These are phyloP conservation scores for Callopanchax toddi DNA, from an alignment of 2,113 vertebrate species.

Conservation along the genomic window DNA sequence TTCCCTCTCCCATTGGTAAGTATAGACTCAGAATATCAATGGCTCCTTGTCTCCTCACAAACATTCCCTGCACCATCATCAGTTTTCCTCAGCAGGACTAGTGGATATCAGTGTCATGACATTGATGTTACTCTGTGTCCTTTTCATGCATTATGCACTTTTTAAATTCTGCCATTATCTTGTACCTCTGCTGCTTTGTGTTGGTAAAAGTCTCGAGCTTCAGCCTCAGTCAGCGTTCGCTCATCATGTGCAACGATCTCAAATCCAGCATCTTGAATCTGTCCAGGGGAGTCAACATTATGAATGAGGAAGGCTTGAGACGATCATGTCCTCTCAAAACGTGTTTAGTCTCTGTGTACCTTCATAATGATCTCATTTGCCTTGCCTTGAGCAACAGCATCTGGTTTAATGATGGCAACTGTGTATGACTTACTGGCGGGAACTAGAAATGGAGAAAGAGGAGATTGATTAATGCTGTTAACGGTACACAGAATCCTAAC, in stretches of 20 bases:
- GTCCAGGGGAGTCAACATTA: slow-evolving; percentile 28
- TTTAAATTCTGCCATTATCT: background rate
- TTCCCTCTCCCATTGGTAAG: slow-evolving; percentile 20
- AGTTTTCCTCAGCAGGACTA: slow-evolving; percentile 1
- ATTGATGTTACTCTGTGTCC: background rate
- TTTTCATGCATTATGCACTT: background rate
- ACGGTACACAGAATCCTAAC: slow-evolving; percentile 1
- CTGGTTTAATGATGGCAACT: slow-evolving; percentile 88
- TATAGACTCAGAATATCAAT: slow-evolving; percentile 40
- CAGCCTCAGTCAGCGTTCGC: slow-evolving; percentile 77
- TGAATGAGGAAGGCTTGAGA: slow-evolving; percentile 38
- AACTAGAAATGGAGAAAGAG: slow-evolving; percentile 66
- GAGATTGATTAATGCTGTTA: slow-evolving; percentile 18
- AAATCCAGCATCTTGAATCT: slow-evolving; percentile 89
- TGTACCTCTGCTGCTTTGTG: slow-evolving; percentile 82
- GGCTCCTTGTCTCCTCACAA: slow-evolving; percentile 13
- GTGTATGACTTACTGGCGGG: slow-evolving; percentile 80
- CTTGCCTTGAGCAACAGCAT: slow-evolving; percentile 86
- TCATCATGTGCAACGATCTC: slow-evolving; percentile 84
- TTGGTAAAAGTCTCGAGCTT: slow-evolving; percentile 83
- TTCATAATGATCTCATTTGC: slow-evolving; percentile 88
- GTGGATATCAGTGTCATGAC: background rate
- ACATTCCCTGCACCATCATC: slow-evolving; percentile 15
- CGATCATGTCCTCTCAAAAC: slow-evolving; percentile 30
- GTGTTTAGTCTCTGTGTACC: slow-evolving; percentile 71